Conservation (phyloP, 2,888 invertebrate genomes). For the Parnassius mnemosyne region DNA sequence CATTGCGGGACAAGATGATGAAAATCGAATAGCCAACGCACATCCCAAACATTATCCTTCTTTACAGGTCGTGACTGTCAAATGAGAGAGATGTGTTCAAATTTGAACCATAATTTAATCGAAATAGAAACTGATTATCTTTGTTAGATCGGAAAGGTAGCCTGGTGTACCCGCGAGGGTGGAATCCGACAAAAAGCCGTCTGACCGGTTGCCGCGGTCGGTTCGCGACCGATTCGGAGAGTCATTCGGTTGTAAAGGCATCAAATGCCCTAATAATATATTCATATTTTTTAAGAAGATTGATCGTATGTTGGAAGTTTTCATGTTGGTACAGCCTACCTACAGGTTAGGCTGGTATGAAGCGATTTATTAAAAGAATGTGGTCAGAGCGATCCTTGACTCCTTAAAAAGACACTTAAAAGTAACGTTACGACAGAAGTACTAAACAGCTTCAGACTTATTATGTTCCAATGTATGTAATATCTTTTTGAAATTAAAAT, state of each 20-base stretch:
- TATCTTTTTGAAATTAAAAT: too few relatives aligned
- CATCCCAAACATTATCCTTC: slow-evolving; percentile 68
- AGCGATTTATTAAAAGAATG: slow-evolving; percentile 6
- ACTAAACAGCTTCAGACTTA: too few relatives aligned
- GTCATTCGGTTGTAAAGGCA: slow-evolving; percentile 52
- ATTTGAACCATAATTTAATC: slow-evolving; percentile 31
- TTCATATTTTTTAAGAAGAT: slow-evolving; percentile 56
- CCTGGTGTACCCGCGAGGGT: slow-evolving; percentile 64
- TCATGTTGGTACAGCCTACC: slow-evolving; percentile 17
- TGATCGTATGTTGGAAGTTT: slow-evolving; percentile 41
- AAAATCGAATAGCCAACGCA: slow-evolving; percentile 37
- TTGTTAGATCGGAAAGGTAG: slow-evolving; percentile 38
- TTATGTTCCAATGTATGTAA: too few relatives aligned
- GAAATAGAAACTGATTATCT: slow-evolving; percentile 28
- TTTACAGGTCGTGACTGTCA: slow-evolving; percentile 70
- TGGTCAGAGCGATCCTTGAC: neutral
- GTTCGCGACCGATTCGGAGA: slow-evolving; percentile 50
- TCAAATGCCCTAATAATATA: slow-evolving; percentile 61
- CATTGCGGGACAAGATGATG: slow-evolving; percentile 31
- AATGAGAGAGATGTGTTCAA: slow-evolving; percentile 30
- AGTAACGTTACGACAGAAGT: too few relatives aligned
- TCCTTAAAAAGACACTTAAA: too few relatives aligned
- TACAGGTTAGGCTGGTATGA: neutral
- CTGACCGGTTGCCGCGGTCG: slow-evolving; percentile 58
- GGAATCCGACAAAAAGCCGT: slow-evolving; percentile 72